These are phyloP conservation scores for Hypercompe scribonia DNA, from an alignment of 2,888 invertebrate species.

Conservation along the genomic window DNA sequence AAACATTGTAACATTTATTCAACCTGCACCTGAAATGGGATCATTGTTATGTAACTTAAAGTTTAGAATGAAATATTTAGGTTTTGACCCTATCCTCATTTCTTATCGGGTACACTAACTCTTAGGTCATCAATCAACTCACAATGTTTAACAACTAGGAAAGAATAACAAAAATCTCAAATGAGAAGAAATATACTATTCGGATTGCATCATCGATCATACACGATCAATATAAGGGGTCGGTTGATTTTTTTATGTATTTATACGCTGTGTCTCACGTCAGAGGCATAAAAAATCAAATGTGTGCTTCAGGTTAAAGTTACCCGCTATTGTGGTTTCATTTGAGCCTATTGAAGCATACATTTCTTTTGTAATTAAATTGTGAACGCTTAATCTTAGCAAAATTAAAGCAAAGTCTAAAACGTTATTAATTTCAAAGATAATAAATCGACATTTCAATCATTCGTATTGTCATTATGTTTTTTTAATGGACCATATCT, in stretches of 20 bases:
- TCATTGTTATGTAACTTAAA: conserved; percentile 49
- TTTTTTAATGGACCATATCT: background rate
- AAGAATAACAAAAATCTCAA: conserved; percentile 49
- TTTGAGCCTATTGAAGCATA: too few species aligned
- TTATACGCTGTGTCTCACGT: conserved; percentile 23
- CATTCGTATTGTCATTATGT: background rate
- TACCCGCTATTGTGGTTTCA: background rate
- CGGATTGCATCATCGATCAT: conserved; percentile 61
- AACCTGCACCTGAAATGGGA: conserved; percentile 64
- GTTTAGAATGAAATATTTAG: conserved; percentile 27
- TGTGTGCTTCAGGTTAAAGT: conserved; percentile 4
- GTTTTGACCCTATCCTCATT: conserved; percentile 40
- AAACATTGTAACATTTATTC: conserved; percentile 71
- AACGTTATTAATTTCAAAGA: background rate
- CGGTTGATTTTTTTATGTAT: conserved; percentile 41
- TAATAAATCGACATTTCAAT: background rate
- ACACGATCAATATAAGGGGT: conserved; percentile 44
- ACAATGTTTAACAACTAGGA: conserved; percentile 40
- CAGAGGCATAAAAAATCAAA: background rate
- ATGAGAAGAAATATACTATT: conserved; percentile 54
- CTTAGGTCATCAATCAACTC: conserved; percentile 44
- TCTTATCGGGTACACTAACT: conserved; percentile 36
- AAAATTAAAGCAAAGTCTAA: background rate
- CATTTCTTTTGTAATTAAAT: background rate
- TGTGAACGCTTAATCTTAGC: background rate